These are phyloP conservation scores for Phodopus roborovskii DNA, from an alignment of 2,113 vertebrate genomes.

Conservation along the genomic window DNA sequence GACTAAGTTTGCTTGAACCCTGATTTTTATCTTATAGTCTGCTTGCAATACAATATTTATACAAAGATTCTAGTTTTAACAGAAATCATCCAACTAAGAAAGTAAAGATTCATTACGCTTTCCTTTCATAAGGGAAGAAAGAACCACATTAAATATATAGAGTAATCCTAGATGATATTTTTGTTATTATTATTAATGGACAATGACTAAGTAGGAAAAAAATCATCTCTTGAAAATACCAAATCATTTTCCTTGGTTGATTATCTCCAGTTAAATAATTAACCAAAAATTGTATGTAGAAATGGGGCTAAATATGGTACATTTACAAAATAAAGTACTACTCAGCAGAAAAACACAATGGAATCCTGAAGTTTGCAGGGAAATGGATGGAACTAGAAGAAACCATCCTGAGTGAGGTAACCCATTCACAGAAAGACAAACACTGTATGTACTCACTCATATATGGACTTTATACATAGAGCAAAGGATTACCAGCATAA, in stretches of 20 bases:
- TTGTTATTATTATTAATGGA: background rate
- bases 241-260: background rate
- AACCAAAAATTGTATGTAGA: background rate
- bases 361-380: too few species aligned
- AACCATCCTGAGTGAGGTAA: too few species aligned
- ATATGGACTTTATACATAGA: too few species aligned
- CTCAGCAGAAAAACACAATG: too few species aligned
- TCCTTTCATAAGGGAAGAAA: background rate
- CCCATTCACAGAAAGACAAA: too few species aligned
- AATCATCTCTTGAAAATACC: background rate
- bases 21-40: constrained; percentile 29
- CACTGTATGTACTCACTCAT: too few species aligned
- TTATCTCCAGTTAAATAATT: background rate
- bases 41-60: background rate
- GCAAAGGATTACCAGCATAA: too few species aligned
- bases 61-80: constrained; percentile 26
- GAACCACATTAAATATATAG: background rate
- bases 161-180: background rate
- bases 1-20: constrained; percentile 79
- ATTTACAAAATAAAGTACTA: too few species aligned
- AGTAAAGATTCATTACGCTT: constrained; percentile 3
- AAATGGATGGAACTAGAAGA: too few species aligned
- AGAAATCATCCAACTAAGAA: background rate
- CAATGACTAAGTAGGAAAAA: background rate
- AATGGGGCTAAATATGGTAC: background rate